A percentile compares a stretch with the other conserved stretches of the same genome.
Conservation (phyloP, 1,140 invertebrate genomes). For the Dufourea novaeangliae region DNA sequence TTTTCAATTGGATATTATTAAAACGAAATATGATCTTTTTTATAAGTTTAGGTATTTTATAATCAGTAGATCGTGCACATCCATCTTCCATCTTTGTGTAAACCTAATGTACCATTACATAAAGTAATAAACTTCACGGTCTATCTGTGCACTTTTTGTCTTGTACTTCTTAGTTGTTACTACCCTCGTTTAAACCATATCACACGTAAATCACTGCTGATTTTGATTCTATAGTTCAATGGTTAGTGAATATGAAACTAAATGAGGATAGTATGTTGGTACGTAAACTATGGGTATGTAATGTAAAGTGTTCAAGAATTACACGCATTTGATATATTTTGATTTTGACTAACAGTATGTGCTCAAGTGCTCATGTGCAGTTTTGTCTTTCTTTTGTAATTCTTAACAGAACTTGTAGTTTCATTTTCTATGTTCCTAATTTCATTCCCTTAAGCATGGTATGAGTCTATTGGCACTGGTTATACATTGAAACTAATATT, state of each 20-base stretch:
- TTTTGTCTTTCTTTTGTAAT: conserved; percentile 15
- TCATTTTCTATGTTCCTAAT: background rate
- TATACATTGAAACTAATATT: background rate
- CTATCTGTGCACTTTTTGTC: conserved; percentile 52
- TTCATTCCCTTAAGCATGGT: conserved; percentile 28
- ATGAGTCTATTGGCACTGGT: conserved; percentile 18
- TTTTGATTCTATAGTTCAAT: conserved; percentile 55
- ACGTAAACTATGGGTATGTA: conserved; percentile 72
- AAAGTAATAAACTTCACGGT: conserved; percentile 64
- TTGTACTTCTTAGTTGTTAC: conserved; percentile 61
- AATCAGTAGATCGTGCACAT: conserved; percentile 25
- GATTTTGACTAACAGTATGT: conserved; percentile 39
- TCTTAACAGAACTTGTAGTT: background rate
- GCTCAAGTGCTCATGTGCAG: conserved; percentile 27
- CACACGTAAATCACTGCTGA: conserved; percentile 33
- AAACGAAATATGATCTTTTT: conserved; percentile 11
- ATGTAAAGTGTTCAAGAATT: conserved; percentile 41
- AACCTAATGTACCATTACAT: conserved; percentile 62
- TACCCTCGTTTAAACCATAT: conserved; percentile 60
- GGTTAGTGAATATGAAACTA: conserved; percentile 58
- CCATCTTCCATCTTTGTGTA: conserved; percentile 61
- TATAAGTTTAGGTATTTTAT: conserved; percentile 45
- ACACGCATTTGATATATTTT: conserved; percentile 29
- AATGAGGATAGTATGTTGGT: conserved; percentile 63
- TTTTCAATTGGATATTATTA: conserved; percentile 12